These are phyloP conservation scores for Diphyllodes magnificus DNA, from an alignment of 2,113 vertebrate species.

Conservation along the genomic window DNA sequence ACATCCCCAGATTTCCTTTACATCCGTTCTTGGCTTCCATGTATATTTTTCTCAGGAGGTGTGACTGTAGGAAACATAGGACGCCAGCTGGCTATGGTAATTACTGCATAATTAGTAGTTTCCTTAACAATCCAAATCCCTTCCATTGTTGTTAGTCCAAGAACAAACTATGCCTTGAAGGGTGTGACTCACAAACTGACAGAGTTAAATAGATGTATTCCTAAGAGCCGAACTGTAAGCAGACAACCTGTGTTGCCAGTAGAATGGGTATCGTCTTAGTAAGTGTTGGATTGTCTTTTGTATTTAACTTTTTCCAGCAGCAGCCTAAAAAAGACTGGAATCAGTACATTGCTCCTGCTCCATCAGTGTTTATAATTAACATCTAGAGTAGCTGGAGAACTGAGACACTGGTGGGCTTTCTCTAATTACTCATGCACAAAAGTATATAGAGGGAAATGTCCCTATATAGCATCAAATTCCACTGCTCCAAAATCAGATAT, in stretches of 20 bases:
- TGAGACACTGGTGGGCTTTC: background rate
- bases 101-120: conserved; percentile 22
- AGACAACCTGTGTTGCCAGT: background rate
- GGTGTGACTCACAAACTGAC: conserved; percentile 2
- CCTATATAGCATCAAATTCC: background rate
- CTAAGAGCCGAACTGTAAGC: background rate
- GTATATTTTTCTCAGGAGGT: conserved; percentile 98
- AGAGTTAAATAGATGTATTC: background rate
- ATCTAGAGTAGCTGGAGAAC: background rate
- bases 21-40: conserved; percentile 96
- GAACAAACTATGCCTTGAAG: conserved; percentile 44
- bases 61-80: conserved; percentile 98
- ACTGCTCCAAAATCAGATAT: background rate
- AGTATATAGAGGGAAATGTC: background rate
- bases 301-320: background rate
- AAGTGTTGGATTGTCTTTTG: background rate
- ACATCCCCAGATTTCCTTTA: conserved; percentile 95
- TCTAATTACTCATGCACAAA: background rate
- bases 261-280: background rate
- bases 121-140: background rate
- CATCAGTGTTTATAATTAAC: background rate
- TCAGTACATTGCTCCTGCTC: background rate
- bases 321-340: background rate
- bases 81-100: conserved; percentile 95
- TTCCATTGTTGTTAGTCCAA: background rate